phyloP scores from a whole-genome alignment of 2,888 invertebrate species.

The Podabrus alpinus region DNA sequence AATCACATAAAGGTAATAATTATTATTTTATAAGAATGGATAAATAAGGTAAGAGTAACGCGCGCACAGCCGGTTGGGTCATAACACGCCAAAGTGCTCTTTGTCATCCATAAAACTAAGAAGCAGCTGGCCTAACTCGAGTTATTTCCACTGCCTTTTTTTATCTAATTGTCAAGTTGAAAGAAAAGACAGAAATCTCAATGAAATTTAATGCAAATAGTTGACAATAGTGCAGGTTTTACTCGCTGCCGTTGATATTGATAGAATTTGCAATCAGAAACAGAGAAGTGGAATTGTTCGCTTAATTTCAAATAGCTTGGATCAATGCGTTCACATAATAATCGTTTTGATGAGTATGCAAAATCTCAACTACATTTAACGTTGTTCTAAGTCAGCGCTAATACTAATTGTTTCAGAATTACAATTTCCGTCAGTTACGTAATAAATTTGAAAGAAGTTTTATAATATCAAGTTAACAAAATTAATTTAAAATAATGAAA shows the following conservation, averaged over 20 bases:
- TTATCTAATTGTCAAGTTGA: background rate
- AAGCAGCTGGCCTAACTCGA: conserved; percentile 49
- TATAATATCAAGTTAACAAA: background rate
- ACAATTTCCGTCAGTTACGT: conserved; percentile 17
- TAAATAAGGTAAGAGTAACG: conserved; percentile 40
- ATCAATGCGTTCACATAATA: conserved; percentile 48
- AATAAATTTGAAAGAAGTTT: conserved; percentile 21
- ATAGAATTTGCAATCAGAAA: conserved; percentile 4
- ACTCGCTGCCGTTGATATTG: background rate
- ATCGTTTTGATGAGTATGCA: conserved; percentile 51
- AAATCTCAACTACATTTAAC: conserved; percentile 40
- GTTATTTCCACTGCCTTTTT: conserved; percentile 41
- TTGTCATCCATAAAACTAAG: conserved; percentile 52
- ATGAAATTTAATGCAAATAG: conserved; percentile 43
- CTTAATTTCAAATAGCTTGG: conserved; percentile 28
- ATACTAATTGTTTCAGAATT: conserved; percentile 27
- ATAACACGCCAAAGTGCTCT: conserved; percentile 50
- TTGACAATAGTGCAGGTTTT: conserved; percentile 21
- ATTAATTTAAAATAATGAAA: background rate
- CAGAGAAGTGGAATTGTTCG: conserved; percentile 2
- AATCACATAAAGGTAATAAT: conserved; percentile 30
- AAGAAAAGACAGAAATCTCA: conserved; percentile 28
- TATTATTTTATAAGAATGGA: conserved; percentile 36
- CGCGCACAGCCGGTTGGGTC: conserved; percentile 46
- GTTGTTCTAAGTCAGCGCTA: conserved; percentile 49